Conservation (phyloP, 1,140 invertebrate genomes). For the Phthorimaea operculella region DNA sequence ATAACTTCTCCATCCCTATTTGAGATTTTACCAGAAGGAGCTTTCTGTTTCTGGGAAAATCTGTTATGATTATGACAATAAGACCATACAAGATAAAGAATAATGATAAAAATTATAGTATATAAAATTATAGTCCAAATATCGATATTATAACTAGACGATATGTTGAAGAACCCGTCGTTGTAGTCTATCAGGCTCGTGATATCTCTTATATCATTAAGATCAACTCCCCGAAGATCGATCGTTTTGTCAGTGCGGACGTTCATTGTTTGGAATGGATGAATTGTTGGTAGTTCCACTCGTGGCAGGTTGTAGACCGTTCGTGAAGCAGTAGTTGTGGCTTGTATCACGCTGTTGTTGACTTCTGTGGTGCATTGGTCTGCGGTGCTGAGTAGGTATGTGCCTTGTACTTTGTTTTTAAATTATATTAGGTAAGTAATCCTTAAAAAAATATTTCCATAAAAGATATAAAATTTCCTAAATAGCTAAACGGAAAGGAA, state of each 20-base stretch:
- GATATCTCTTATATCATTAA: neutral
- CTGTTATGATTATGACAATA: too few relatives aligned
- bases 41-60: too few relatives aligned
- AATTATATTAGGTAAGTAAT: too few relatives aligned
- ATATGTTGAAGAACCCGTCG: neutral
- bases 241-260: neutral
- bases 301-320: neutral
- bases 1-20: too few relatives aligned
- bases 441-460: too few relatives aligned
- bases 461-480: too few relatives aligned
- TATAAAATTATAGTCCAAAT: neutral
- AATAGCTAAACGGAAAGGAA: too few relatives aligned
- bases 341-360: neutral
- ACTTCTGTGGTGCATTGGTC: neutral
- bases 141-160: neutral
- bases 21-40: too few relatives aligned
- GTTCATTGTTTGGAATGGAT: neutral
- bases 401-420: neutral
- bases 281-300: neutral
- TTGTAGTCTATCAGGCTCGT: neutral
- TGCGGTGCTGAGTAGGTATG: neutral
- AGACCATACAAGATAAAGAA: too few relatives aligned
- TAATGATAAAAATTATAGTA: too few relatives aligned
- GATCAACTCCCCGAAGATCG: neutral
- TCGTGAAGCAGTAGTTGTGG: neutral